Evolutionary conservation across 2,113 vertebrate species (phyloP).

Genomic region (Neoarius graeffei): DNA sequence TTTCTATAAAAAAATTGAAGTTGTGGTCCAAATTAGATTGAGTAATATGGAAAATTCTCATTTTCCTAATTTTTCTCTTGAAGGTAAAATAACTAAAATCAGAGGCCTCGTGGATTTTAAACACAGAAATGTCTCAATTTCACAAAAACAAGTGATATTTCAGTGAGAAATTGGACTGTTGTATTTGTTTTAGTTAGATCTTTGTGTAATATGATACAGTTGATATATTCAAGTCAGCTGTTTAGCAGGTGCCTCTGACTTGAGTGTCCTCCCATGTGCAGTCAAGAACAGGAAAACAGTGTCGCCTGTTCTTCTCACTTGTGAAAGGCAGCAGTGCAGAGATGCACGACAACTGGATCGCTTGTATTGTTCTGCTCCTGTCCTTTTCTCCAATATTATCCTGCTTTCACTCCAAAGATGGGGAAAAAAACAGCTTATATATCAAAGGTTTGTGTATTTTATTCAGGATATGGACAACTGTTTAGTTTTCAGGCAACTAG

Average conservation of each 20-base stretch:
- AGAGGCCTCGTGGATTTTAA: not conserved
- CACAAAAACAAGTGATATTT: not conserved
- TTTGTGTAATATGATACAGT: not conserved
- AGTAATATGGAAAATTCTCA: constrained; percentile 15
- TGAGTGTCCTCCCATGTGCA: constrained; percentile 17
- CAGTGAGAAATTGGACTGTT: not conserved
- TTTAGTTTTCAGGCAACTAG: not conserved
- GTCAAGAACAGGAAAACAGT: constrained; percentile 36
- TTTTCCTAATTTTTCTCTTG: not conserved
- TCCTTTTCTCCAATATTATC: not conserved
- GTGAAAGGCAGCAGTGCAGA: constrained; percentile 18
- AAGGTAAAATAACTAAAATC: not conserved
- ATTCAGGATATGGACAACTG: not conserved
- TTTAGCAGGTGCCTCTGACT: constrained; percentile 5
- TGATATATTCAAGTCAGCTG: not conserved
- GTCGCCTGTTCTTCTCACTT: constrained; percentile 26
- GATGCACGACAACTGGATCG: constrained; percentile 39
- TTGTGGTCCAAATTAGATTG: not conserved
- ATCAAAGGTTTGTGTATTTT: constrained; percentile 48
- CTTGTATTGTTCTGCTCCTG: constrained; percentile 23
- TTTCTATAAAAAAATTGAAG: not conserved
- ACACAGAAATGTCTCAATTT: not conserved
- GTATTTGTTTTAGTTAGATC: not conserved
- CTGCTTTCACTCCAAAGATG: not conserved
- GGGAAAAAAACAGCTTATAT: too few relatives aligned